A percentile compares a stretch with the other conserved stretches of the same genome.
Evolutionary conservation across 2,797 vertebrate genomes (phyloP).

Genomic region (Limnodromus scolopaceus): DNA sequence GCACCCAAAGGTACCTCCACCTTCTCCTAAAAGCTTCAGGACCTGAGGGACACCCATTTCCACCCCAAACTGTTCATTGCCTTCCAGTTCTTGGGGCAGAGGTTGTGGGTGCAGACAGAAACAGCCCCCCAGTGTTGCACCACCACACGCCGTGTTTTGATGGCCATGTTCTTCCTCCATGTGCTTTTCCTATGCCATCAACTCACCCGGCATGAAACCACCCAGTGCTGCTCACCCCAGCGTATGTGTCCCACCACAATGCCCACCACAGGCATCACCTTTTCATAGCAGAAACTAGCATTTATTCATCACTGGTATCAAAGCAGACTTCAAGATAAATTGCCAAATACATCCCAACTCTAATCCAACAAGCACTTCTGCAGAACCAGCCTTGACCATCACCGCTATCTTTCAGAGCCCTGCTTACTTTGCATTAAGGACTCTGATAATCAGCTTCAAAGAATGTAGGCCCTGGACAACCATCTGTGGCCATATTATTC

Average conservation of each 20-base stretch:
- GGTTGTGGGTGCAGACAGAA: neutral
- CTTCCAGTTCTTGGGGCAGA: neutral
- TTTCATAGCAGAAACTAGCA: neutral
- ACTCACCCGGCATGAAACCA: fast-evolving
- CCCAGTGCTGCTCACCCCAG: neutral
- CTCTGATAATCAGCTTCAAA: neutral
- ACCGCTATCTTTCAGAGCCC: neutral
- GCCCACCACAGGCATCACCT: fast-evolving
- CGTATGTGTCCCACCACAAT: fast-evolving
- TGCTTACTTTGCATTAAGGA: neutral
- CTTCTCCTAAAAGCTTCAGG: neutral
- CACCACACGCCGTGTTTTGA: too few relatives aligned
- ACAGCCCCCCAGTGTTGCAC: neutral
- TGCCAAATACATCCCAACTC: neutral
- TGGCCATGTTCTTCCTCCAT: fast-evolving
- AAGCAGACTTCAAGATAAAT: neutral
- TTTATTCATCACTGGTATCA: neutral
- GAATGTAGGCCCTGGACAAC: neutral
- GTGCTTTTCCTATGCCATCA: neutral
- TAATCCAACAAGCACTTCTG: neutral
- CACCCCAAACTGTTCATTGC: neutral
- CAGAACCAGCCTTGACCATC: neutral
- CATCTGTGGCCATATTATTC: neutral
- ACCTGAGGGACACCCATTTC: neutral
- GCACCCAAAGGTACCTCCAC: neutral